Evolutionary conservation across 2,888 invertebrate species (phyloP).

Genomic region (Parasteatoda lunata): DNA sequence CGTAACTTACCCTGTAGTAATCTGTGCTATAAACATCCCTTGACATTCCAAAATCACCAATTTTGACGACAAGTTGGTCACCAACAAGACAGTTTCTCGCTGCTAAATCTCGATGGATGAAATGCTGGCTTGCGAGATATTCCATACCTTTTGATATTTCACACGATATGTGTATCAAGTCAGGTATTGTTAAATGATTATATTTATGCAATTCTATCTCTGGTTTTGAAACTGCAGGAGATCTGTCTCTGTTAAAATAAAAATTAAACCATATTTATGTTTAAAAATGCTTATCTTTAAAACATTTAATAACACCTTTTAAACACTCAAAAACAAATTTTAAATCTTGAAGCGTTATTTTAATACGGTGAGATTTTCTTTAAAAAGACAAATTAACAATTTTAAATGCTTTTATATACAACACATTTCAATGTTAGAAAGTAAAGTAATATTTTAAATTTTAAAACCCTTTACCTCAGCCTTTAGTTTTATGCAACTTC

Average conservation of each 20-base stretch:
- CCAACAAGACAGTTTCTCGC: constrained; percentile 78
- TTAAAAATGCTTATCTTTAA: neutral
- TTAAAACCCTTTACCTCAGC: too few relatives aligned
- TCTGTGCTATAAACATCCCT: constrained; percentile 75
- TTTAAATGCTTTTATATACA: too few relatives aligned
- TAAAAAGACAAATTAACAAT: too few relatives aligned
- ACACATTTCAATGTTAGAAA: too few relatives aligned
- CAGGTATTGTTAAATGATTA: constrained; percentile 61
- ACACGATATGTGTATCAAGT: constrained; percentile 75
- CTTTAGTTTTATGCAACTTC: too few relatives aligned
- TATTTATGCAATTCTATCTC: constrained; percentile 36
- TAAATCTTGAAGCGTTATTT: too few relatives aligned
- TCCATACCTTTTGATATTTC: constrained; percentile 78
- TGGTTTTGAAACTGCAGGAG: neutral
- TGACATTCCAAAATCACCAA: constrained; percentile 75
- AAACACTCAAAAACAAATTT: too few relatives aligned
- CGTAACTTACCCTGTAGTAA: constrained; percentile 74
- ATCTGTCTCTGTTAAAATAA: constrained; percentile 22
- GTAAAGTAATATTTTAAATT: too few relatives aligned
- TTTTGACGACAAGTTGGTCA: constrained; percentile 74
- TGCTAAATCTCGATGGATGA: constrained; percentile 78
- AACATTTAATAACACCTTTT: too few relatives aligned
- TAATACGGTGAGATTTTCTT: too few relatives aligned
- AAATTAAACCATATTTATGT: neutral
- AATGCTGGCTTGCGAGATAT: constrained; percentile 77